Evolutionary conservation across 2,888 invertebrate genomes (phyloP), one percentile per base, ranked within the genome.

Genomic region (Pediacus dermestoides): DNA sequence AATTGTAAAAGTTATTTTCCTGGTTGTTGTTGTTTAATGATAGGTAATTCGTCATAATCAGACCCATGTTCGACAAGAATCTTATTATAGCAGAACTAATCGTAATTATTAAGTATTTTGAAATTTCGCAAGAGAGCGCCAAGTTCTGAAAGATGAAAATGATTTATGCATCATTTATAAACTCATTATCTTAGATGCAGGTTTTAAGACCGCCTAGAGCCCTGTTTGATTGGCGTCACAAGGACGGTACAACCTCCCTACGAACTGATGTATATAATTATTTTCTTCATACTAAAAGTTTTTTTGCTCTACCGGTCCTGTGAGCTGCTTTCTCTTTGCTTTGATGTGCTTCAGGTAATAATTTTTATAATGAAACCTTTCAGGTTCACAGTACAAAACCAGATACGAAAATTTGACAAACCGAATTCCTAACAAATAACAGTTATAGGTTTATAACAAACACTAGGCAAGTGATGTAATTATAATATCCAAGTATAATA

Each of bases 111-210:
- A 55, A 40, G 43, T 45, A 37, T 53, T 52, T 48, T 40, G 50
- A 51, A 53, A 53, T 56, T 57, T 56, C 53, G 54, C 53, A 53
- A 44, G 39, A 52, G 43, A 46, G 41, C 46, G 48, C 48, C 55
- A 49, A 52, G 52, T 51, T 41, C 56, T 52, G 55, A 57, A 52
- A 54, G 50, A 55, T 47, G 52, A 48, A 53, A 55, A 67, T 69
- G 71, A 71, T 71, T 70, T 70, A 70, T 70, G 64, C 63, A 56
- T 64, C 70, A 64, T 70, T 71, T 71, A 71, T 71, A 70, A 70
- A 70, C 69, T 70, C 70, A 70, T 71, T 70, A 70, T 69, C 64
- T 61, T 50, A 57, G 53, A 63, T 61, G 57, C 62, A 57, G 60
- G 58, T 54, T 53, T 54, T 53, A 53, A 55, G 60, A 65, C 61